Evolutionary conservation across 2,888 invertebrate species (phyloP).

Genomic region (Andricus curvator): DNA sequence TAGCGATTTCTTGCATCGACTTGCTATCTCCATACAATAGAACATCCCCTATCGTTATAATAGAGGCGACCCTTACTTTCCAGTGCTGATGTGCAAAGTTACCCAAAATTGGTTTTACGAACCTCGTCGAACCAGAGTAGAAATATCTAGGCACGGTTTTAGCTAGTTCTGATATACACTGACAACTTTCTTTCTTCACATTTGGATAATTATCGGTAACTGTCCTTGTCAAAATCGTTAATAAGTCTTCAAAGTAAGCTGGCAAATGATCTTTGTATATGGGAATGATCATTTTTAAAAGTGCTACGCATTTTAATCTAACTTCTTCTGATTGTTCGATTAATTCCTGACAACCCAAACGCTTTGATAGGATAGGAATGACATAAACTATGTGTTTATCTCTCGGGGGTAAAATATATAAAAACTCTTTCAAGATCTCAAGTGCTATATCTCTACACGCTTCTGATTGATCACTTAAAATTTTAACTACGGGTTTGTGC

Average conservation of each 20-base stretch:
- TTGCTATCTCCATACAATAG: slow-evolving; percentile 83
- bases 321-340: slow-evolving; percentile 90
- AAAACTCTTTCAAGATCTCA: slow-evolving; percentile 80
- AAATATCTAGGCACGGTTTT: slow-evolving; percentile 84
- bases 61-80: slow-evolving; percentile 86
- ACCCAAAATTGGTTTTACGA: slow-evolving; percentile 86
- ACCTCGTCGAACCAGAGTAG: slow-evolving; percentile 86
- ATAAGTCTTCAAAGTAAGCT: slow-evolving; percentile 87
- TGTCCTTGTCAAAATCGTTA: slow-evolving; percentile 86
- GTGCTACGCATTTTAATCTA: slow-evolving; percentile 83
- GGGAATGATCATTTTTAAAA: slow-evolving; percentile 84
- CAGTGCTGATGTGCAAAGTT: slow-evolving; percentile 91
- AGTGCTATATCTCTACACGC: slow-evolving; percentile 83
- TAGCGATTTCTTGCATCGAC: slow-evolving; percentile 85
- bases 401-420: slow-evolving; percentile 82
- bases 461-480: slow-evolving; percentile 82
- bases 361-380: slow-evolving; percentile 86
- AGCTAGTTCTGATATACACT: slow-evolving; percentile 84
- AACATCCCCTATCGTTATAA: slow-evolving; percentile 85
- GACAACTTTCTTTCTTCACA: slow-evolving; percentile 89
- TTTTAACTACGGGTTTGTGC: slow-evolving; percentile 78
- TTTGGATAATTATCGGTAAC: slow-evolving; percentile 89
- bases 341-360: slow-evolving; percentile 88
- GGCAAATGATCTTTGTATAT: slow-evolving; percentile 83
- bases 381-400: slow-evolving; percentile 88